Percentiles rank a stretch among this genome's conserved stretches.
phyloP scores from a whole-genome alignment of 1,140 invertebrate species.

The Drosophila ananassae region DNA sequence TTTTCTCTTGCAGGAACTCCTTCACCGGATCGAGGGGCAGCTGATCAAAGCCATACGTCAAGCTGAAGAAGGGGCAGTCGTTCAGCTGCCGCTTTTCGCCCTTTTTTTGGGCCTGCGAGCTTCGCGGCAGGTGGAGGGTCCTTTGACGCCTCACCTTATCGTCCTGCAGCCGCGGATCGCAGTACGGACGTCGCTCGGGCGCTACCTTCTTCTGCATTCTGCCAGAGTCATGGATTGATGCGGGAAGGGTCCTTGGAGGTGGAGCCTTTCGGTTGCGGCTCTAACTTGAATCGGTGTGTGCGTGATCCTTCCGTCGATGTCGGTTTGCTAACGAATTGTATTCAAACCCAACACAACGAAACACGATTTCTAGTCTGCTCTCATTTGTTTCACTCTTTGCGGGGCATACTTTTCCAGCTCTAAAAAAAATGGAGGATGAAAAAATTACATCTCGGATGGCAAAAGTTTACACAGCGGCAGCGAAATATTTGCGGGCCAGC shows the following conservation, averaged over 20 bases:
- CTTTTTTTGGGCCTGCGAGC: constrained; percentile 31
- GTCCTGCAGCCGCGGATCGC: constrained; percentile 59
- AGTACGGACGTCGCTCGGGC: constrained; percentile 64
- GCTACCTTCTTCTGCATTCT: constrained; percentile 54
- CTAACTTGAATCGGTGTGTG: constrained; percentile 14
- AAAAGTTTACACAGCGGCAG: constrained; percentile 71
- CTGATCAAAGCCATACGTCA: constrained; percentile 73
- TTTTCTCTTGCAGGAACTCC: constrained; percentile 73
- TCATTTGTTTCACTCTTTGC: constrained; percentile 59
- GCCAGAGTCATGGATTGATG: constrained; percentile 2
- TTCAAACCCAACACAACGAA: constrained; percentile 53
- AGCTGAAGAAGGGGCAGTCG: constrained; percentile 75
- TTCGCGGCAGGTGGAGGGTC: constrained; percentile 21
- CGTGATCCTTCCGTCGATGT: constrained; percentile 24
- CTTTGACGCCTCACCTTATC: constrained; percentile 36
- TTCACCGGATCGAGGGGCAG: constrained; percentile 77
- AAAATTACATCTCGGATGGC: constrained; percentile 58
- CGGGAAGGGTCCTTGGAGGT: background rate
- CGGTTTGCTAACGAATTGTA: constrained; percentile 25
- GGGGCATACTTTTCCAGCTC: constrained; percentile 45
- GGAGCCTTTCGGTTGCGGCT: background rate
- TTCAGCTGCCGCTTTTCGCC: constrained; percentile 61
- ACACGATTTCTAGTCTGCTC: constrained; percentile 49
- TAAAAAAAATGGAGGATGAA: constrained; percentile 33
- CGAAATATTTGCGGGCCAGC: constrained; percentile 55